phyloP scores from a whole-genome alignment of 2,113 vertebrate species.

The Dunckerocampus dactyliophorus region DNA sequence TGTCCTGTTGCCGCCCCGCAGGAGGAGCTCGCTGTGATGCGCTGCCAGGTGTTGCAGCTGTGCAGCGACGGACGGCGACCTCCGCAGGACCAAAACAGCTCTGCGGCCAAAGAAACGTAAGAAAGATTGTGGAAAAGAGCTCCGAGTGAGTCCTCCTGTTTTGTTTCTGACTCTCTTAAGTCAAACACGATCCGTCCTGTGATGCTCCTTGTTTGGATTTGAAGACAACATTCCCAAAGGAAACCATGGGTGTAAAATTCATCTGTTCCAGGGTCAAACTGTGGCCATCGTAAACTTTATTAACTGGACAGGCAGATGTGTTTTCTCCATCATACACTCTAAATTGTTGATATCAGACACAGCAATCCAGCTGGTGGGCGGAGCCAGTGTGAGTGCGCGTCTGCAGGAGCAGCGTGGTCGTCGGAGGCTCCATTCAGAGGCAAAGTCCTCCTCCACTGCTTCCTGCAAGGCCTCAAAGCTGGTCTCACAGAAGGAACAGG shows the following conservation, averaged over 20 bases:
- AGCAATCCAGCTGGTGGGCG: constrained; percentile 16
- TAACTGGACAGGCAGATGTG: not conserved
- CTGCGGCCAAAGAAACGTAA: constrained; percentile 36
- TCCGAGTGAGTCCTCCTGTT: no score
- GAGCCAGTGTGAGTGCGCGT: constrained; percentile 13
- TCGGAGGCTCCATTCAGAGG: constrained; percentile 44
- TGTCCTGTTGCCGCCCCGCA: constrained; percentile 13
- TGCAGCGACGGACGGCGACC: constrained; percentile 46
- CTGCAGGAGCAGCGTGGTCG: constrained; percentile 11
- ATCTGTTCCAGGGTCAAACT: not conserved
- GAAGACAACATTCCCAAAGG: no score
- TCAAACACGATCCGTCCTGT: no score
- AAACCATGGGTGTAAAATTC: not conserved
- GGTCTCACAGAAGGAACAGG: constrained; percentile 65
- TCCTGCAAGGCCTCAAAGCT: constrained; percentile 72
- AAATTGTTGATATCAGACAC: not conserved
- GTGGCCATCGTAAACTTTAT: not conserved
- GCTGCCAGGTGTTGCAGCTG: constrained; percentile 64
- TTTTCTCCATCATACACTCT: not conserved
- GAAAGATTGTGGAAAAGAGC: no score
- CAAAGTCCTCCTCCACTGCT: constrained; percentile 69
- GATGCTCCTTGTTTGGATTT: no score
- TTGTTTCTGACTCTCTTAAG: no score
- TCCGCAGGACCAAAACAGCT: constrained; percentile 44
- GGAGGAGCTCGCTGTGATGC: constrained; percentile 71